Evolutionary conservation across 2,888 invertebrate species (phyloP), one percentile per base, ranked within the genome.

Genomic region (Ceriagrion tenellum): DNA sequence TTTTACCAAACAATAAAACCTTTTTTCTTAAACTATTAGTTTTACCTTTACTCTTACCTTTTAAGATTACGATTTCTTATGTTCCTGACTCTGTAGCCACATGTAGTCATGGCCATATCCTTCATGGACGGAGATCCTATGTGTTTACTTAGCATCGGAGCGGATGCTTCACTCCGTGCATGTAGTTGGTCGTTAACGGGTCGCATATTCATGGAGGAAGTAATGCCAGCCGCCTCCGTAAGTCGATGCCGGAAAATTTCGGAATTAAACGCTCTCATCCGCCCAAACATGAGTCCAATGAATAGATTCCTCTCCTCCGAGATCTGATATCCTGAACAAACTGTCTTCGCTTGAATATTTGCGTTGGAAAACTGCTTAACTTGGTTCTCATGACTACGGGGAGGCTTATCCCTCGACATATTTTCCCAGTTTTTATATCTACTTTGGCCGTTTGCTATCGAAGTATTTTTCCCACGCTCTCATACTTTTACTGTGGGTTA

Each of bases 161-260:
- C 26, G 69, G 69, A 69, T 69, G 69, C n/a, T 69, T 26, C 69
- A 12, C 2, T 69, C 26, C 69, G 26, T 69, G 69, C 59, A 26
- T 26, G 69, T 81, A 13, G 35, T 18, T 18, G 35, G 81, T 81
- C 26, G 30, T 35, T 81, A 81, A 18, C 16, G 81, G 81, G 16
- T 35, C 81, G 81, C 81, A 81, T 81, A 81, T 35, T 81, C 81
- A 35, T 81, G 35, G 30, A 81, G 23, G 81, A 81, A 81, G 81
- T 69, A 69, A 81, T 81, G 30, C 35, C 6, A n/a, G 69, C 26
- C 35, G 30, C 35, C 81, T 30, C 81, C 30, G 35, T 35, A 35
- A 35, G n/a, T 69, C 69, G 4, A 8, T n/a, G 69, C 10, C 1
- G 69, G 69, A 69, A 69, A n/a, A 81, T 81, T 35, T 81, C 13